phyloP scores from a whole-genome alignment of 2,113 vertebrate species.

The Myodes glareolus region DNA sequence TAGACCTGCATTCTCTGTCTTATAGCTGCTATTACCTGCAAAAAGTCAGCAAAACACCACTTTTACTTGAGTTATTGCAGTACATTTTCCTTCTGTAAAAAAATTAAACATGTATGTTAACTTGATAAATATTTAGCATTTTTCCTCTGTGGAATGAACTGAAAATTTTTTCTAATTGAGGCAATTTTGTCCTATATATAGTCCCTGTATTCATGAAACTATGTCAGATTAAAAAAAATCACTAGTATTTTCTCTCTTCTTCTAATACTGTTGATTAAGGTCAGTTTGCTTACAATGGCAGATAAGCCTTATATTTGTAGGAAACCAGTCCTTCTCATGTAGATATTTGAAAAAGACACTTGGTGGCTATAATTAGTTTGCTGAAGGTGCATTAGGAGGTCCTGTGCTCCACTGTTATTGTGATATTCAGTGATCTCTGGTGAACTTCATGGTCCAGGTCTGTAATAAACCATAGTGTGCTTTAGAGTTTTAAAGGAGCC shows the following conservation, averaged over 20 bases:
- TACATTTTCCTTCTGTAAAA: constrained; percentile 40
- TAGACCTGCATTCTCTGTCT: constrained; percentile 21
- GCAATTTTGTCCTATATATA: neutral
- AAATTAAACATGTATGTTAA: constrained; percentile 2
- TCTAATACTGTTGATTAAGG: neutral
- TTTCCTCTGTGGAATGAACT: neutral
- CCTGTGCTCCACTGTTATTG: neutral
- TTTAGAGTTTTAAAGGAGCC: neutral
- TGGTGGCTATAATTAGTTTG: neutral
- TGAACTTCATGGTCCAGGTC: neutral
- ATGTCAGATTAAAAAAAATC: neutral
- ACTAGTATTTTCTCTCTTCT: neutral
- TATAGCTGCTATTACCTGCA: constrained; percentile 2
- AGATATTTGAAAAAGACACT: neutral
- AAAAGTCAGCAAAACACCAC: constrained; percentile 54
- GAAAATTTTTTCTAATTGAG: neutral
- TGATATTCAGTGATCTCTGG: neutral
- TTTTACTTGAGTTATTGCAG: constrained; percentile 39
- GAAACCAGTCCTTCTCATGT: fast-evolving
- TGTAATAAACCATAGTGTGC: neutral
- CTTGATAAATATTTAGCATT: constrained; percentile 6
- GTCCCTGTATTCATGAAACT: neutral
- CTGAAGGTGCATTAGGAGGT: neutral
- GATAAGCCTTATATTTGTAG: neutral
- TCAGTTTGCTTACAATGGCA: neutral